Percentiles rank a stretch among this genome's conserved stretches.
phyloP scores from a whole-genome alignment of 2,797 vertebrate species.

The Knipowitschia caucasica region DNA sequence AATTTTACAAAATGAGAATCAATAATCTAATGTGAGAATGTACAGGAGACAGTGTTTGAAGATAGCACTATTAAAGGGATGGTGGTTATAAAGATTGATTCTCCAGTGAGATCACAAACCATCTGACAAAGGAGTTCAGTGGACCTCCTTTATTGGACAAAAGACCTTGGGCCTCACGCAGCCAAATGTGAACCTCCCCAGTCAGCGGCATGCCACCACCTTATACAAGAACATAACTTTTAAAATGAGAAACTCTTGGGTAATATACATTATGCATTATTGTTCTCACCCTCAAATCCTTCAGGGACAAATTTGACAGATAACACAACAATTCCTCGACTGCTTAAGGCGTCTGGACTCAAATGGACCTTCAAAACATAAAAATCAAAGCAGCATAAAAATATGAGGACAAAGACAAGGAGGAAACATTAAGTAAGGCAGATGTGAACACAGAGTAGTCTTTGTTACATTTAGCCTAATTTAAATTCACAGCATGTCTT shows the following conservation, averaged over 20 bases:
- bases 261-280: not conserved
- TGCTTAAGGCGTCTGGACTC: slow-evolving; percentile 74
- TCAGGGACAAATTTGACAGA: slow-evolving; percentile 86
- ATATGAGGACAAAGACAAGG: slow-evolving; percentile 10
- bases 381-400: not conserved
- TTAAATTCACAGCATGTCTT: slow-evolving; percentile 67
- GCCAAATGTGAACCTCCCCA: slow-evolving; percentile 95
- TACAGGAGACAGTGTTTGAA: not conserved
- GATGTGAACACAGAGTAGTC: slow-evolving; percentile 31
- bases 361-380: slow-evolving; percentile 69
- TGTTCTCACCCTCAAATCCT: slow-evolving; percentile 79
- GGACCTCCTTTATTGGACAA: slow-evolving; percentile 80
- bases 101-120: slow-evolving; percentile 79
- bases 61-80: not conserved
- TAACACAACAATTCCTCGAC: slow-evolving; percentile 81
- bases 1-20: not conserved
- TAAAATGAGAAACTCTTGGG: not conserved
- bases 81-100: not conserved
- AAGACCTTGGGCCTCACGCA: slow-evolving; percentile 87
- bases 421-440: slow-evolving; percentile 10
- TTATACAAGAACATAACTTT: slow-evolving; percentile 50
- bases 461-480: slow-evolving; percentile 63
- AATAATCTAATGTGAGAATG: not conserved
- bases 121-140: slow-evolving; percentile 84
- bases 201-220: slow-evolving; percentile 82